Evolutionary conservation across 2,888 invertebrate species (phyloP), one percentile per base, ranked within the genome.

Genomic region (Euspilapteryx auroguttella): DNA sequence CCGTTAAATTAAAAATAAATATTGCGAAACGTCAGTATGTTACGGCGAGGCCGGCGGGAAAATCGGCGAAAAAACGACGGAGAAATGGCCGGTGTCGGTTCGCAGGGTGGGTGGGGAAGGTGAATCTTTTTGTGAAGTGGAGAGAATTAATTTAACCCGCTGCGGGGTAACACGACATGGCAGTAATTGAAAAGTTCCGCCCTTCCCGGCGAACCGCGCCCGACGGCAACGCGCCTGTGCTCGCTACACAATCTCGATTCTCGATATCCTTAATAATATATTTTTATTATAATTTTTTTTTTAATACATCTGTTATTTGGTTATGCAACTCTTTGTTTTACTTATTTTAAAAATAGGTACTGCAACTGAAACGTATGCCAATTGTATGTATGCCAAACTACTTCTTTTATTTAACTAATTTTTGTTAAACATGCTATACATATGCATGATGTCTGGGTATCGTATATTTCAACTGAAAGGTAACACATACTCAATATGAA

Each of bases 131-230:
- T 73, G 73, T 75, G 71, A 75, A 76, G 65, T 66, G 66, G 62
- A 71, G 71, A 58, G 75, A 73, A 71, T 75, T 77, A 76, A 76
- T 75, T 77, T 75, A 71, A 75, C 75, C 73, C 71, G 73, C 73
- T 75, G 75, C 73, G 71, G 75, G 76, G 76, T 71, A 64, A 68
- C 73, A 71, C 69, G 76, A 66, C 73, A 66, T 55, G 52, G 58
- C 62, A 57, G 69, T 76, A 76, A 76, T 76, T 75, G 73, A 71
- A 73, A 75, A 76, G 75, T 75, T 76, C 32, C 59, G 68, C 76
- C 77, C 71, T 62, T 59, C 63, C 68, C 61, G 66, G 59, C 59
- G 50, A 54, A 44, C 51, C 47, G 45, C 49, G 50, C 17, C 35
- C 41, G 44, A 34, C 55, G 52, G 49, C 50, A 40, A 43, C 45